Percentiles rank a stretch among this genome's conserved stretches.
These are phyloP conservation scores for Strix aluco DNA, from an alignment of 2,113 vertebrate genomes.

Conservation along the genomic window DNA sequence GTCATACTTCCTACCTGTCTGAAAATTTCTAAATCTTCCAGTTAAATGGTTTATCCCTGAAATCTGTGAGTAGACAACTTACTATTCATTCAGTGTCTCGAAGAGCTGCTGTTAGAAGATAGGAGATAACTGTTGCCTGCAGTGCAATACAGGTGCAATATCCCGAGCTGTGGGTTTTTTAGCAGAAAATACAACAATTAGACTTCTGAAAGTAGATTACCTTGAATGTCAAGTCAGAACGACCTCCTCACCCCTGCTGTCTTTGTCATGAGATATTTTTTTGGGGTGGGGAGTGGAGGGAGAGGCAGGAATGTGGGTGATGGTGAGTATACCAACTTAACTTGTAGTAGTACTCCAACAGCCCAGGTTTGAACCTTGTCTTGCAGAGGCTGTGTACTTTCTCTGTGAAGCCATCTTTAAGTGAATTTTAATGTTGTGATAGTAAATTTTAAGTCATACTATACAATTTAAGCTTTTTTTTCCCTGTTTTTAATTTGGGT, in stretches of 20 bases:
- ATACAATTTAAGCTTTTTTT: background rate
- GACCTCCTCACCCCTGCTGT: no score
- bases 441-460: no score
- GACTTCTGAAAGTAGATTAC: background rate
- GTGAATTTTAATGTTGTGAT: background rate
- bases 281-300: background rate
- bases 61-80: background rate
- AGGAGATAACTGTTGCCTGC: background rate
- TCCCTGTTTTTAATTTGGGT: background rate
- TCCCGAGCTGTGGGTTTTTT: background rate
- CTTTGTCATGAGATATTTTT: background rate
- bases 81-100: fast-evolving
- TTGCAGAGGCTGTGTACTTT: background rate
- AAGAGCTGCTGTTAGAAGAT: background rate
- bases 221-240: background rate
- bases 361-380: background rate
- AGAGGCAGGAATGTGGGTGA: no score
- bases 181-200: background rate
- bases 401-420: background rate
- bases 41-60: background rate
- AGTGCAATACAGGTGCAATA: background rate
- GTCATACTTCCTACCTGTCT: background rate
- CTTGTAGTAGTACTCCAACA: background rate
- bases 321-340: background rate
- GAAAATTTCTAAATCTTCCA: background rate